A percentile compares a stretch with the other conserved stretches of the same genome.
These are phyloP conservation scores for Takifugu rubripes DNA, from an alignment of 2,797 vertebrate genomes.

Conservation along the genomic window DNA sequence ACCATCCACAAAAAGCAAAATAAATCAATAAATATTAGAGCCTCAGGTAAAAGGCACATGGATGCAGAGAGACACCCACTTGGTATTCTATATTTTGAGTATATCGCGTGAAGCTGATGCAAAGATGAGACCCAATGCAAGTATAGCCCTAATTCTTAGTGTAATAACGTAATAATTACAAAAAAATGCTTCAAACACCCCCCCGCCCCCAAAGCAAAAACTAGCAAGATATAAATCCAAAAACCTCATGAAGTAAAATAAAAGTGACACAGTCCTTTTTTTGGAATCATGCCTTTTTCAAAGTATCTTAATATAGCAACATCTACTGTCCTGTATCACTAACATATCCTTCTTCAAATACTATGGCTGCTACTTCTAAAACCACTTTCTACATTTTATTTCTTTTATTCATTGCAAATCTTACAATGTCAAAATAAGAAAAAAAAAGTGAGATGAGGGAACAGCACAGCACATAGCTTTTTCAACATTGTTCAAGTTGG, in stretches of 20 bases:
- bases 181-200: constrained; percentile 2
- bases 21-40: constrained; percentile 17
- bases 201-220: constrained; percentile 6
- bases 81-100: constrained; percentile 19
- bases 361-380: constrained; percentile 74
- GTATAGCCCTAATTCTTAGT: constrained; percentile 47
- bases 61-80: constrained; percentile 57
- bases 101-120: constrained; percentile 29
- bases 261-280: constrained; percentile 62
- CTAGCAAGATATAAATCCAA: constrained; percentile 9
- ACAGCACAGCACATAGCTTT: constrained; percentile 20
- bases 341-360: constrained; percentile 69
- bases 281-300: constrained; percentile 82
- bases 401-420: constrained; percentile 72
- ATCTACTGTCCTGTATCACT: constrained; percentile 84
- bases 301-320: constrained; percentile 75
- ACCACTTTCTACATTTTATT: constrained; percentile 64
- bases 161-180: background rate
- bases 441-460: constrained; percentile 32
- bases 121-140: constrained; percentile 70
- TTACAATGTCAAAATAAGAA: constrained; percentile 58
- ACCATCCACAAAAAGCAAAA: constrained; percentile 26
- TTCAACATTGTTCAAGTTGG: too few species aligned
- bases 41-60: constrained; percentile 67
- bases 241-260: constrained; percentile 68